Percentiles rank a stretch among this genome's conserved stretches.
phyloP scores from a whole-genome alignment of 2,888 invertebrate genomes.

The Drosophila vallismaia region DNA sequence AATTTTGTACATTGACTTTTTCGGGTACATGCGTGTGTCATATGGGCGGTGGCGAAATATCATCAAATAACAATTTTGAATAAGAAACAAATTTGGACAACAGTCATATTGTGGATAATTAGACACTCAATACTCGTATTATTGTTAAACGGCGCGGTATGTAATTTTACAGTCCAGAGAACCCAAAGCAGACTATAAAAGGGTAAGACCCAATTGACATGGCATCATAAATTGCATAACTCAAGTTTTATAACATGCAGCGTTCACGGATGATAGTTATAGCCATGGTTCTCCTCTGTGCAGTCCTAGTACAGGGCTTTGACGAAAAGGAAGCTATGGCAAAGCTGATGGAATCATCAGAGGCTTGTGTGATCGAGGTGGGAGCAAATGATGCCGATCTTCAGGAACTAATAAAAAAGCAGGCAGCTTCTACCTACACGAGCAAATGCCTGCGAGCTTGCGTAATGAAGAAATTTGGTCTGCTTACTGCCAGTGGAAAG shows the following conservation, averaged over 20 bases:
- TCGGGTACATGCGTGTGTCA: conserved; percentile 17
- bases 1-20: background rate
- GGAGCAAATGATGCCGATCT: conserved; percentile 74
- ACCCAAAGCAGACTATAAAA: conserved; percentile 53
- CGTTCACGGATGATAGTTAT: conserved; percentile 28
- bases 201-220: background rate
- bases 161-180: conserved; percentile 78
- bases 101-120: conserved; percentile 17
- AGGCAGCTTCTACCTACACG: conserved; percentile 58
- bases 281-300: conserved; percentile 43
- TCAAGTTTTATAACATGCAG: conserved; percentile 56
- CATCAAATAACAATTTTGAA: background rate
- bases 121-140: conserved; percentile 5
- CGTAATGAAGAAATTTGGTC: conserved; percentile 67
- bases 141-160: conserved; percentile 39
- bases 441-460: conserved; percentile 78
- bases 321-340: conserved; percentile 64
- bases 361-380: conserved; percentile 69
- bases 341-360: conserved; percentile 54
- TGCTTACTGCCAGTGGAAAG: conserved; percentile 70
- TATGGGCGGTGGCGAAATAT: conserved; percentile 11
- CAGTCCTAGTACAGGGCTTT: conserved; percentile 47
- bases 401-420: conserved; percentile 55
- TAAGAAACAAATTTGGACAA: background rate
- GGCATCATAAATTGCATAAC: background rate